Evolutionary conservation across 2,797 vertebrate species (phyloP).

Genomic region (Natrix natrix): DNA sequence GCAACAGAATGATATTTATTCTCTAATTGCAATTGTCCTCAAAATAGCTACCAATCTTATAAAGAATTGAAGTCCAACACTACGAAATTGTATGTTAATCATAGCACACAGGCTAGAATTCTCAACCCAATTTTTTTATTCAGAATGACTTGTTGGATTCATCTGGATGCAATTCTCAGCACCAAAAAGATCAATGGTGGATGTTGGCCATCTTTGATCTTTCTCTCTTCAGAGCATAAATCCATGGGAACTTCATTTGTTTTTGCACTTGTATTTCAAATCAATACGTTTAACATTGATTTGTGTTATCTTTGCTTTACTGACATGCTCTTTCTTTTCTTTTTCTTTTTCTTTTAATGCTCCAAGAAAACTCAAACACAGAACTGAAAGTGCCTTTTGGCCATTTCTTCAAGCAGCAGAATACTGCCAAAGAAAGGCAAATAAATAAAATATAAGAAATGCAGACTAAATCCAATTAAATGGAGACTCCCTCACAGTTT

Average conservation of each 20-base stretch:
- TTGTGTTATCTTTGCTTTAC: slow-evolving; percentile 29
- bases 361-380: neutral
- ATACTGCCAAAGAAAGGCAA: neutral
- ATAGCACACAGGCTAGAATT: slow-evolving; percentile 3
- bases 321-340: slow-evolving; percentile 19
- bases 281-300: slow-evolving; percentile 43
- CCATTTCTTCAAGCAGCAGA: slow-evolving; percentile 10
- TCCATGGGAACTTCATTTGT: slow-evolving; percentile 8
- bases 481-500: neutral
- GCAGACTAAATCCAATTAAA: neutral
- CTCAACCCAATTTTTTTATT: neutral
- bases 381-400: neutral
- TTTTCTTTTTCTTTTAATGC: neutral
- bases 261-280: slow-evolving; percentile 40
- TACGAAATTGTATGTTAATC: neutral
- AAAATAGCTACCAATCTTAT: neutral
- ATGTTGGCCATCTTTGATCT: slow-evolving; percentile 31
- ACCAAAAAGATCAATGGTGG: slow-evolving; percentile 18
- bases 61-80: neutral
- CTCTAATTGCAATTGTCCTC: neutral
- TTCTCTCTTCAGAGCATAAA: slow-evolving; percentile 7
- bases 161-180: slow-evolving; percentile 28
- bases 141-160: neutral
- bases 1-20: neutral
- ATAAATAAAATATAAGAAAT: slow-evolving; percentile 28